Base-by-base conservation (phyloP, 2,797 vertebrate species). In the Dendrocincla fuliginosa region DNA sequence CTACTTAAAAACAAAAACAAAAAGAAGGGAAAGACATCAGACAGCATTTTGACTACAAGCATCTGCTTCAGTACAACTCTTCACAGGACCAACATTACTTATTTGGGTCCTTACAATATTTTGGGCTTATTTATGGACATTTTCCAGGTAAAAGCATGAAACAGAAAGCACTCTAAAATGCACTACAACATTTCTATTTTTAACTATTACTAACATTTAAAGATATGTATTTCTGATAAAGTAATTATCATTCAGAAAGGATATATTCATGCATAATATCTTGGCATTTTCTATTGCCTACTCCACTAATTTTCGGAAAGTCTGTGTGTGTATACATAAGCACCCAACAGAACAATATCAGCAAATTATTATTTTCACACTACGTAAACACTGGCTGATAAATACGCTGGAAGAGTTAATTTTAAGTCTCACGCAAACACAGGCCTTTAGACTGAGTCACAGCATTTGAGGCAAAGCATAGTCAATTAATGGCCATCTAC, bases 301-400 rank as follows among this genome's bases (percentile, higher is more conserved):
- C 56, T 35, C 52, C 37, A n/a, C 16, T 44, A 71, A 73, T 67
- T 69, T 77, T 67, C 75, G 28, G 3, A 20, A 52, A 65, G 46
- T 3, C n/a, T 59, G 11, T 0, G 0, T 14, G 22, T 10, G 5
- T n/a, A 75, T 10, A 19, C 5, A 0, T 3, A 50, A 59, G 13
- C 13, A 44, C 23, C 11, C n/a, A 46, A 53, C 16, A 37, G 37
- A 78, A 53, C 22, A 68, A 2, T 16, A 37, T 11, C 19, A 91
- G 44, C 37, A 83, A 85, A 70, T 56, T 5, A 17, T 5, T 2
- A 70, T 60, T 68, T n/a, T 41, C 16, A 42, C 7, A 4, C n/a
- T 47, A 12, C 2, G 37, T 41, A 88, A 94, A 69, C 53, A 67
- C 39, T 63, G 49, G n/a, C 52, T 71, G 47, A 82, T 50, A 84